phyloP scores from a whole-genome alignment of 2,888 invertebrate species.

The Thera obeliscata region DNA sequence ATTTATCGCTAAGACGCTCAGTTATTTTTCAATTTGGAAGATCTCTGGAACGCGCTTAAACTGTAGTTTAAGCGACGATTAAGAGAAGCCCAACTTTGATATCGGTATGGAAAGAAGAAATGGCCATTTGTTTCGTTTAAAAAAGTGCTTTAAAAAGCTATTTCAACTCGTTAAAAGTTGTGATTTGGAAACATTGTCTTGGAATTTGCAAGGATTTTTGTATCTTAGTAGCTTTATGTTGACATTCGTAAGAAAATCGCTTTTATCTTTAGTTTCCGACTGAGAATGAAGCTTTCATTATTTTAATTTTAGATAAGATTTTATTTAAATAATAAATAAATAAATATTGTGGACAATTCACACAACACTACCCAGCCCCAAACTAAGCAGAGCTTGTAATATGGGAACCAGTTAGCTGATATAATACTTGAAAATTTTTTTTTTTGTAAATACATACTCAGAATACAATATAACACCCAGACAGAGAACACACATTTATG shows the following conservation, averaged over 20 bases:
- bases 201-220: constrained; percentile 20
- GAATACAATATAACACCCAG: too few relatives aligned
- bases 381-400: too few relatives aligned
- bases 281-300: too few relatives aligned
- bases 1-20: constrained; percentile 73
- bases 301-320: too few relatives aligned
- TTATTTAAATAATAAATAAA: too few relatives aligned
- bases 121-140: constrained; percentile 35
- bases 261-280: not conserved
- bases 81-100: constrained; percentile 60
- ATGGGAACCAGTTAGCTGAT: too few relatives aligned
- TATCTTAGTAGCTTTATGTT: constrained; percentile 13
- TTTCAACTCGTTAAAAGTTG: constrained; percentile 42
- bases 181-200: constrained; percentile 34
- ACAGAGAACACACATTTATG: too few relatives aligned
- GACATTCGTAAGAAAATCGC: constrained; percentile 9
- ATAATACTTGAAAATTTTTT: too few relatives aligned
- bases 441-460: too few relatives aligned
- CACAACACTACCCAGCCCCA: too few relatives aligned
- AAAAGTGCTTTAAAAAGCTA: constrained; percentile 43
- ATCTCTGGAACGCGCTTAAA: constrained; percentile 60
- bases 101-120: constrained; percentile 53
- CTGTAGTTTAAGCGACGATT: constrained; percentile 69
- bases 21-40: constrained; percentile 81
- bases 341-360: too few relatives aligned